Evolutionary conservation across 1,140 invertebrate genomes (phyloP).

Genomic region (Trypoxylus dichotomus): DNA sequence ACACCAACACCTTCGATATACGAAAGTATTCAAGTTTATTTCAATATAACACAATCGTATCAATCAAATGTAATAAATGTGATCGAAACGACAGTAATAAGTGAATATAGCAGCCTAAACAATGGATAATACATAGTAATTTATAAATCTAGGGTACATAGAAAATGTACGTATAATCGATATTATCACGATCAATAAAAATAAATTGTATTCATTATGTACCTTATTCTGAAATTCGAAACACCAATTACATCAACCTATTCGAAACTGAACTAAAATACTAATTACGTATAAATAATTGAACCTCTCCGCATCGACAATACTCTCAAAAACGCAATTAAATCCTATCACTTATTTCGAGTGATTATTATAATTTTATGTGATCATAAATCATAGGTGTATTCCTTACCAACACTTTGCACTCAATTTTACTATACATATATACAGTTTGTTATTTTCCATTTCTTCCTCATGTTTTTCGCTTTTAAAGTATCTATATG

Average conservation of each 20-base stretch:
- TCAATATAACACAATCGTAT: neutral
- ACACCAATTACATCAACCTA: slow-evolving; percentile 24
- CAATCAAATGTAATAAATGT: neutral
- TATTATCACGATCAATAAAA: neutral
- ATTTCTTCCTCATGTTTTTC: neutral
- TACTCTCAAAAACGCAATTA: neutral
- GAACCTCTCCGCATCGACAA: neutral
- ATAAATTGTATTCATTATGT: slow-evolving; percentile 12
- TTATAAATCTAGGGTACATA: neutral
- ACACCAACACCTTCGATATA: no score
- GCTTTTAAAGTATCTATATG: neutral
- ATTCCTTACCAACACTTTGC: neutral
- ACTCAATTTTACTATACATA: neutral
- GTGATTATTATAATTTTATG: neutral
- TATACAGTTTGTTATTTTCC: neutral
- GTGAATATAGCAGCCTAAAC: neutral
- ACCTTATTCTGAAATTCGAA: slow-evolving; percentile 21
- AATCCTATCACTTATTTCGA: neutral
- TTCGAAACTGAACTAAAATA: neutral
- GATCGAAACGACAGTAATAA: neutral
- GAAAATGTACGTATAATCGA: neutral
- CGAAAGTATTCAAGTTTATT: neutral
- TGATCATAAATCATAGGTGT: neutral
- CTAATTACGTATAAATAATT: neutral
- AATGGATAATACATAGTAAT: neutral